Base-by-base conservation (phyloP, 2,888 invertebrate species). In the Boloria selene region DNA sequence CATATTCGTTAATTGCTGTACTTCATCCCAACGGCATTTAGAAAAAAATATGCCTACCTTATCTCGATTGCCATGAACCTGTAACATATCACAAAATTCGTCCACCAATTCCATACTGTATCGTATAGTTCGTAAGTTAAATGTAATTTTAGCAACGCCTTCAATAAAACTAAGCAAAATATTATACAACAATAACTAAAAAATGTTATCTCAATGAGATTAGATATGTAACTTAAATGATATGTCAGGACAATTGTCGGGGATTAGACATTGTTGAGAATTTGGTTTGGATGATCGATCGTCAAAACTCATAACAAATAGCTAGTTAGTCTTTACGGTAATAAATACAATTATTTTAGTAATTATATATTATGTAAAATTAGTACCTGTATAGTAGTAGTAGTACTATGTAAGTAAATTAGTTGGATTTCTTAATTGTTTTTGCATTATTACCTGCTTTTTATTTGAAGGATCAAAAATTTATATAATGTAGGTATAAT, bases 11-110 rank as follows among this genome's bases (percentile, higher is more conserved):
- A 44, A 42, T 4, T 18, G 13, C 3, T 7, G 13, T 14, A 26
- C 16, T 16, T 14, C 5, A 26, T 26, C 47, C 31, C 45, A n/a
- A 31, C 7, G 42, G 13, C n/a, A 31, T 64, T 45, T 16, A 5
- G 16, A 49, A 49, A 16, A 49, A 16, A 38, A 44, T 54, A 10
- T 10, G 31, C 31, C 2, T 87, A 95, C 95, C 93, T 97, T 97
- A 91, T 97, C 97, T 74, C 97, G 93, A 47, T 97, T 97, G 69
- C 94, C 94, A 79, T 97, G 96, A 1, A 94, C 94, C 72, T 96
- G 95, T 74, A 97, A 85, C 77, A 96, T 93, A 72, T 94, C 93
- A 81, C 94, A 94, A 71, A 95, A 86, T 82, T 93, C 94, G 73
- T 88, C 79, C 2, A 88, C 79, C 13, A 79, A 74, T 61, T 82